Evolutionary conservation across 1,140 invertebrate genomes (phyloP).

Genomic region (Chymomyza costata): DNA sequence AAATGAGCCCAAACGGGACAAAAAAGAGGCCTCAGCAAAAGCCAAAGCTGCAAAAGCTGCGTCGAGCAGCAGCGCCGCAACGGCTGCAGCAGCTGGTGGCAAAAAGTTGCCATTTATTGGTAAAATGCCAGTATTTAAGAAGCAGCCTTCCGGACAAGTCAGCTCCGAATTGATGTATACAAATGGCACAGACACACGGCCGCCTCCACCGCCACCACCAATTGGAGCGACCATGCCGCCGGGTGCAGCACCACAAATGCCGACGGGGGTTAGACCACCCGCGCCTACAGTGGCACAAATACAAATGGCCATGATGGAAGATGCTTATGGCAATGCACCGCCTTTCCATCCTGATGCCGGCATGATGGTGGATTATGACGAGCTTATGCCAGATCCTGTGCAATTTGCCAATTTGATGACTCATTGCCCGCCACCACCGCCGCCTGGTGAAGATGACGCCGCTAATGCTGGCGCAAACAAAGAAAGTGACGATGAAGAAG

Average conservation of each 20-base stretch:
- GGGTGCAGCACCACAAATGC: too few relatives aligned
- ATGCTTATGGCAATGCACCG: conserved; percentile 66
- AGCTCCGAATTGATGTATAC: conserved; percentile 7
- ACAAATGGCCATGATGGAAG: conserved; percentile 74
- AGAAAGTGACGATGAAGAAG: conserved; percentile 8
- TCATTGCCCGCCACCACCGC: conserved; percentile 63
- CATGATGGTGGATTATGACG: conserved; percentile 74
- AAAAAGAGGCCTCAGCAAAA: conserved; percentile 64
- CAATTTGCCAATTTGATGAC: conserved; percentile 73
- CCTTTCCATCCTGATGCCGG: conserved; percentile 69
- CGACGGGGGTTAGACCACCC: conserved; percentile 22
- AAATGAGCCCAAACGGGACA: conserved; percentile 60
- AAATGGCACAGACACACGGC: conserved; percentile 36
- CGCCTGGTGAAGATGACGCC: conserved; percentile 30
- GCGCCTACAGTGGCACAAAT: conserved; percentile 69
- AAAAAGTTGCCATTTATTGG: conserved; percentile 84
- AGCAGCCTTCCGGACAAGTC: conserved; percentile 69
- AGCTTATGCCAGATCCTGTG: conserved; percentile 74
- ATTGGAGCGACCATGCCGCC: conserved; percentile 15
- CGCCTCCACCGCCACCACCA: conserved; percentile 26
- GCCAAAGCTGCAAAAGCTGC: conserved; percentile 26
- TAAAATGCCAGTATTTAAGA: conserved; percentile 82
- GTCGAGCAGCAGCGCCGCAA: conserved; percentile 8
- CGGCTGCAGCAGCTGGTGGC: conserved; percentile 29
- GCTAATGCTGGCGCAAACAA: conserved; percentile 7